Base-by-base conservation (phyloP, 1,140 invertebrate genomes). In the Parasteatoda tepidariorum region DNA sequence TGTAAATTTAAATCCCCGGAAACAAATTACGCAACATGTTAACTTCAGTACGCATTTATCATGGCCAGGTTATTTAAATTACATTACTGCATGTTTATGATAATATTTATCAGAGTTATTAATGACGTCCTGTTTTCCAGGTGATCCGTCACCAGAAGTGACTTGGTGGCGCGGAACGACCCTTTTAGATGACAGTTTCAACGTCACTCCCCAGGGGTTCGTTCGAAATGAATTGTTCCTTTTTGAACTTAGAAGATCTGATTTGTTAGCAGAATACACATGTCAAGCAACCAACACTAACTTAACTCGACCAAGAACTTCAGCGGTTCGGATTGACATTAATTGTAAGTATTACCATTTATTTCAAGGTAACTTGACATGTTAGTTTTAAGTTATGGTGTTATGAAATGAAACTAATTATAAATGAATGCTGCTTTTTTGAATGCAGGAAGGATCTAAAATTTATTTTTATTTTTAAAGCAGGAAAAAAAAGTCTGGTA, bases 241-340 rank as follows among this genome's bases (percentile, higher is more conserved):
- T 91, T 92, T 92, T 38, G 91, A 92, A 24, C 91, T 96, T 67
- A 91, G 92, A 31, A 90, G 95, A 54, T 92, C 93, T n/a, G 93
- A 96, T 89, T 92, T 96, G 74, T 93, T 94, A 79, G 92, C 94
- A 2, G 93, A 95, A 85, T 94, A 95, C 88, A 95, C 94, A 38
- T 97, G 95, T 88, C 93, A 94, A 88, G 94, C 95, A 18, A 91
- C 92, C 85, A 97, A 97, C 88, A 96, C 94, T 6, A 91, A 92
- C 85, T 91, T 96, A 26, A 93, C 93, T 31, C 92, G 82, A 62
- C 87, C 88, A 2, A 84, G 82, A 74, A 79, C 85, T 30, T 84
- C 86, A 22, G 85, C 86, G 13, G 85, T 88, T 48, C 83, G 84
- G n/a, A 57, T 88, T 0, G 88, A 88, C 59, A 85, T 88, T 85